Base-by-base conservation (phyloP, 1,140 invertebrate species). In the Sycobia sp. region DNA sequence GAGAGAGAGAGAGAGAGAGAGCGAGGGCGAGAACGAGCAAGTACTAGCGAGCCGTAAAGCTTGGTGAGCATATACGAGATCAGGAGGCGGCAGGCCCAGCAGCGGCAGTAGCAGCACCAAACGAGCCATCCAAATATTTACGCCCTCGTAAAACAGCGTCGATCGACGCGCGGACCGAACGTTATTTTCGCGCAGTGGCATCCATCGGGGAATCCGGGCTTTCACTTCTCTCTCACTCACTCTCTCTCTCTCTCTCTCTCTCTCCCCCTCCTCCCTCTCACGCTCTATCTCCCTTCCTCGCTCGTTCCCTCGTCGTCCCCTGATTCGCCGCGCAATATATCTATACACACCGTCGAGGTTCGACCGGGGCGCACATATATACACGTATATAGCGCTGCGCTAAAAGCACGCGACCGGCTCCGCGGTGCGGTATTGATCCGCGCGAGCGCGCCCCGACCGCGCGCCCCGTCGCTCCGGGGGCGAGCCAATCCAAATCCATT, bases 401-500 rank as follows among this genome's bases (percentile, higher is more conserved):
- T 47, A 60, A 66, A 65, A 73, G 67, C 67, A 68, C 71, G 68
- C 67, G 70, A 66, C 69, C 73, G 75, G 73, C 76, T 74, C 73
- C 71, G 75, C 78, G 69, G 69, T 73, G 69, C 65, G 74, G 78
- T 81, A 81, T 81, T 81, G 78, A 81, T 82, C 79, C 76, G 76
- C 76, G 77, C 36, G 25, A 32, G 11, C 14, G 25, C 41, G 39
- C 16, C 43, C 9, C 22, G 22, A 29, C 25, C n/a, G 29, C 44
- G 55, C 16, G 25, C 10, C n/a, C n/a, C n/a, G 29, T 27, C 5
- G 32, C 55, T 69, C 64, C 56, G 69, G 58, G 69, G n/a, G n/a
- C n/a, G n/a, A n/a, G 71, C 71, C 75, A 78, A 72, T 73, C 73
- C 70, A 72, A 74, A 76, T 75, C 71, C 73, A 67, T 68, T 63